These are phyloP conservation scores for Helobdella robusta DNA, from an alignment of 2,888 invertebrate genomes.

Conservation along the genomic window DNA sequence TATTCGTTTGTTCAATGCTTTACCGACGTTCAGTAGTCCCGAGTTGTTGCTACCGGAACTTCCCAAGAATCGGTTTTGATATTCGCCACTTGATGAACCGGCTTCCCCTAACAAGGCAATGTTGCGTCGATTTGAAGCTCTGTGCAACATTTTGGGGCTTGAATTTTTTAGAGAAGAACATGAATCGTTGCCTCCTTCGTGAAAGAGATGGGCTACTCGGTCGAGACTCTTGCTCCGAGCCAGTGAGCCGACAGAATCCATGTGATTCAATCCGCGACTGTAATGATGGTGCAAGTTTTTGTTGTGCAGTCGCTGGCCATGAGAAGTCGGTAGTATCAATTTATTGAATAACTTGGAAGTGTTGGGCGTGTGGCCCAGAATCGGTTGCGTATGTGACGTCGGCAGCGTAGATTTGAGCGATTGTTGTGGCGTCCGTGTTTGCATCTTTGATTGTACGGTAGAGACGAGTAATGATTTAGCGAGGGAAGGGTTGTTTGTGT, in stretches of 20 bases:
- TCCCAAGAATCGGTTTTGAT: not conserved
- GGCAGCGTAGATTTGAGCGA: not conserved
- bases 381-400: not conserved
- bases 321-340: too few species aligned
- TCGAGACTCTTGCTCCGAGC: conserved; percentile 13
- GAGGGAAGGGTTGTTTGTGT: conserved; percentile 2
- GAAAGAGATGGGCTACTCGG: not conserved
- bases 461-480: conserved; percentile 4
- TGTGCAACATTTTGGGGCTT: conserved; percentile 19
- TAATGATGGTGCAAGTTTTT: not conserved
- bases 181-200: not conserved
- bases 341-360: too few species aligned
- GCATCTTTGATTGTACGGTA: not conserved
- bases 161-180: not conserved
- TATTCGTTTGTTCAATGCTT: not conserved
- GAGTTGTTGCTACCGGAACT: too few species aligned
- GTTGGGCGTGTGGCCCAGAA: not conserved
- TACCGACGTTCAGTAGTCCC: not conserved
- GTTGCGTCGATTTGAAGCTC: conserved; percentile 9
- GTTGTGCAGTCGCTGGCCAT: not conserved
- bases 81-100: not conserved
- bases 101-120: not conserved
- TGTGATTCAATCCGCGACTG: not conserved
- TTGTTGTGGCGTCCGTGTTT: not conserved
- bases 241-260: not conserved